Conservation (phyloP, 2,888 invertebrate species). For the Polydrusus cervinus region DNA sequence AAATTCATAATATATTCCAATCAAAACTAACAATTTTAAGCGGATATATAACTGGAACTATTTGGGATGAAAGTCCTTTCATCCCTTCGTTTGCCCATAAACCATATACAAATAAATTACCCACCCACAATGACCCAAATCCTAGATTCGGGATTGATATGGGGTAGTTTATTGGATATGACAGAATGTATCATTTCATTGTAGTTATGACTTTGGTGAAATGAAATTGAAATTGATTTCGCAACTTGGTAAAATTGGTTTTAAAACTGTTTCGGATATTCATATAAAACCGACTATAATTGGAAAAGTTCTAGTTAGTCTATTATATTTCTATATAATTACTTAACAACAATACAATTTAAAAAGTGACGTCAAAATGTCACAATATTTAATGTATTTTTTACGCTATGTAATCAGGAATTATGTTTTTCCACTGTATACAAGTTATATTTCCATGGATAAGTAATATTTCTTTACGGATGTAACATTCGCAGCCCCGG, state of each 20-base stretch:
- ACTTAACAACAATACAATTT: background rate
- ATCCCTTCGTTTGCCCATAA: background rate
- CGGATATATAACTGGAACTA: background rate
- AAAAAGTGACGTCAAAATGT: no score
- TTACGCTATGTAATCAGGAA: no score
- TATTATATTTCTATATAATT: background rate
- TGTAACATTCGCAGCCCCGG: no score
- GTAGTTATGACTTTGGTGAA: background rate
- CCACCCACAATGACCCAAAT: slow-evolving; percentile 12
- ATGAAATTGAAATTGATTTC: background rate
- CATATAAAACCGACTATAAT: background rate
- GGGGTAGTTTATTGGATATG: slow-evolving; percentile 14
- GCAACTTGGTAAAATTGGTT: slow-evolving; percentile 3
- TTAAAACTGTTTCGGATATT: background rate
- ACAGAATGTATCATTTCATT: slow-evolving; percentile 3
- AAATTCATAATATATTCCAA: background rate
- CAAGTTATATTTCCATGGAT: no score
- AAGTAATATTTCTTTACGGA: no score
- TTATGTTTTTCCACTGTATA: no score
- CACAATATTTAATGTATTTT: no score
- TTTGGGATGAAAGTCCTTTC: background rate
- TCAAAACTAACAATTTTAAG: background rate
- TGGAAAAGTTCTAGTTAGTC: background rate
- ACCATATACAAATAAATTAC: slow-evolving; percentile 9
- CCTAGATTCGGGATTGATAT: slow-evolving; percentile 7